Conservation (phyloP, 1,140 invertebrate genomes). For the Muscidifurax raptorellus region DNA sequence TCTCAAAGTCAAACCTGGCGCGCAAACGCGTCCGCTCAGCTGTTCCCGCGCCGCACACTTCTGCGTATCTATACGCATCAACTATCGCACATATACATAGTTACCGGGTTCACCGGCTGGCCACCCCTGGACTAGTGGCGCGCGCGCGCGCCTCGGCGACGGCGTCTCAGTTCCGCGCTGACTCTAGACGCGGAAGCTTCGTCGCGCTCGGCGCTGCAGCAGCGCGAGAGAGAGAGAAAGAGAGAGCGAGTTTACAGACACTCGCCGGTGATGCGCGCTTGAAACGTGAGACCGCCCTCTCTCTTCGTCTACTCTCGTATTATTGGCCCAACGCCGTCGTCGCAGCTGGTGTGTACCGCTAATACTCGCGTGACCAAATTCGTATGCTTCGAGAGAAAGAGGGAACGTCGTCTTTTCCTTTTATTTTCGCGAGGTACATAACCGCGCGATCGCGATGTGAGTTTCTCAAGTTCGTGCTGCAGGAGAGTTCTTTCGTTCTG, state of each 20-base stretch:
- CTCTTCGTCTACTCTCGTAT: background rate
- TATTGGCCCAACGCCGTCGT: constrained; percentile 25
- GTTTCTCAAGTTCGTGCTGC: background rate
- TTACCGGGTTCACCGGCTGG: background rate
- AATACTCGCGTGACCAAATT: constrained; percentile 13
- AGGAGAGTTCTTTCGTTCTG: background rate
- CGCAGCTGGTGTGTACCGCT: too few species aligned
- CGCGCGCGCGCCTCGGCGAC: background rate
- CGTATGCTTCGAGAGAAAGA: background rate
- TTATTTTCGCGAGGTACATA: background rate
- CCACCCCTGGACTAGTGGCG: background rate
- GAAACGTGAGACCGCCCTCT: constrained; percentile 24
- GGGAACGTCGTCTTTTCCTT: background rate
- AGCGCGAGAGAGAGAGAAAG: too few species aligned
- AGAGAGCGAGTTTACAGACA: background rate
- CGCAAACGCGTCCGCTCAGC: background rate
- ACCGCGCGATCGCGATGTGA: background rate
- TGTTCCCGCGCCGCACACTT: background rate
- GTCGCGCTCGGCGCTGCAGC: constrained; percentile 1
- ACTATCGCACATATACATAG: background rate
- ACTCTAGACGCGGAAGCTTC: constrained; percentile 15
- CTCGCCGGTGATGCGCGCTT: background rate
- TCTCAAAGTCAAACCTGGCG: too few species aligned
- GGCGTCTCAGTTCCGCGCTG: constrained; percentile 29
- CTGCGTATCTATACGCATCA: background rate